phyloP scores from a whole-genome alignment of 2,797 vertebrate species.

The Streptopelia turtur region DNA sequence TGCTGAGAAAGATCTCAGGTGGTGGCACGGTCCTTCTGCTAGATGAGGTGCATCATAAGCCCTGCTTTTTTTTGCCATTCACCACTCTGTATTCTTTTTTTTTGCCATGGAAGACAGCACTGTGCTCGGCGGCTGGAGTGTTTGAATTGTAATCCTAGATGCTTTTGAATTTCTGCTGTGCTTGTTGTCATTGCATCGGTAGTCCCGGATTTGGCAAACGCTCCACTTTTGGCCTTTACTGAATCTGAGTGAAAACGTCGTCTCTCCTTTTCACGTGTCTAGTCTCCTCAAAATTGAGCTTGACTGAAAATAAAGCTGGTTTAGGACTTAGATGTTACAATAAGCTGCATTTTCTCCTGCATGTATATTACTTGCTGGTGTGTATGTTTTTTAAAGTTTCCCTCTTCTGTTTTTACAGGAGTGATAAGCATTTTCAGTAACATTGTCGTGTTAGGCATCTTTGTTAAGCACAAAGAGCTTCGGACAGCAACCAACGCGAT shows the following conservation, averaged over 20 bases:
- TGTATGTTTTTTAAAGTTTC: neutral
- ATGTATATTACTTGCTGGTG: neutral
- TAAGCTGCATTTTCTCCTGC: neutral
- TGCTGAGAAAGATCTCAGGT: neutral
- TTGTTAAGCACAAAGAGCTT: constrained; percentile 92
- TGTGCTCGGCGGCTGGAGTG: neutral
- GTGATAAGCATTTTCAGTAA: constrained; percentile 93
- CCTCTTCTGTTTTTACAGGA: constrained; percentile 78
- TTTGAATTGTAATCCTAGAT: neutral
- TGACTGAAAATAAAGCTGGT: neutral
- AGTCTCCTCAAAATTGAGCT: neutral
- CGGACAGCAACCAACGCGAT: constrained; percentile 95
- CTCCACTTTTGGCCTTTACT: neutral
- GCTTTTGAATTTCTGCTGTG: neutral
- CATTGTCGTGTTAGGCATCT: constrained; percentile 92
- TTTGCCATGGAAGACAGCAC: neutral
- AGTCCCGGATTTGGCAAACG: neutral
- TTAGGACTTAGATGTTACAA: neutral
- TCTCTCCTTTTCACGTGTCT: neutral
- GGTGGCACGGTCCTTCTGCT: neutral
- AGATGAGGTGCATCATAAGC: neutral
- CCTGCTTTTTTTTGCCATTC: neutral
- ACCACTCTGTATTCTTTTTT: neutral
- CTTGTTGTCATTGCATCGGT: neutral
- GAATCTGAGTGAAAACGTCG: neutral